Percentiles rank a stretch among this genome's conserved stretches.
Evolutionary conservation across 2,888 invertebrate genomes (phyloP).

Genomic region (Griposia aprilina): DNA sequence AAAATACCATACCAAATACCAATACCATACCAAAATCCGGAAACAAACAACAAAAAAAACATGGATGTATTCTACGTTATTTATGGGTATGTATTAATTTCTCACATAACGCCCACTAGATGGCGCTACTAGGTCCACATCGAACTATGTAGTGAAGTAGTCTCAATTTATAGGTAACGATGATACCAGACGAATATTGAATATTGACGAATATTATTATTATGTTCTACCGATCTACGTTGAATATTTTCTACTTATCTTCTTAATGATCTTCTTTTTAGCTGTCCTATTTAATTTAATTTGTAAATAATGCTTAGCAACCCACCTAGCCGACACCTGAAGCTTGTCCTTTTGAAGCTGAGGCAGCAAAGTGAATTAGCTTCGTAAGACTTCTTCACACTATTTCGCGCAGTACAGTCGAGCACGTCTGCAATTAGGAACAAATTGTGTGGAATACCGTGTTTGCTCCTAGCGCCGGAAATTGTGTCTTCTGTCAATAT

Average conservation of each 20-base stretch:
- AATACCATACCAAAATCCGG: too few relatives aligned
- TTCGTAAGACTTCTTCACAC: constrained; percentile 52
- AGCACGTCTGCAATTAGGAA: constrained; percentile 78
- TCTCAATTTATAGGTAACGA: neutral
- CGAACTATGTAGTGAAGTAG: neutral
- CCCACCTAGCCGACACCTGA: neutral
- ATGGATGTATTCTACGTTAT: neutral
- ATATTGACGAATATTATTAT: neutral
- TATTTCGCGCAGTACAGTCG: constrained; percentile 50
- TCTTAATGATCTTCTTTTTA: neutral
- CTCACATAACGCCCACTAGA: constrained; percentile 33
- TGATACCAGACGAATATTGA: neutral
- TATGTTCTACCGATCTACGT: neutral
- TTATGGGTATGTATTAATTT: neutral
- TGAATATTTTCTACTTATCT: neutral
- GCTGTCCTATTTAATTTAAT: neutral
- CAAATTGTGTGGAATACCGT: constrained; percentile 82
- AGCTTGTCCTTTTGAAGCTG: constrained; percentile 36
- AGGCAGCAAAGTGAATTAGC: constrained; percentile 47
- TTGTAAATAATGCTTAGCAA: neutral
- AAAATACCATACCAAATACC: too few relatives aligned
- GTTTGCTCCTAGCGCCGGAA: constrained; percentile 75
- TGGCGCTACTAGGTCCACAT: constrained; percentile 50
- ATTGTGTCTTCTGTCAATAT: constrained; percentile 85
- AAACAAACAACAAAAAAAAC: neutral